These are phyloP conservation scores for Nasonia longicornis DNA, from an alignment of 1,140 invertebrate genomes.

Conservation along the genomic window DNA sequence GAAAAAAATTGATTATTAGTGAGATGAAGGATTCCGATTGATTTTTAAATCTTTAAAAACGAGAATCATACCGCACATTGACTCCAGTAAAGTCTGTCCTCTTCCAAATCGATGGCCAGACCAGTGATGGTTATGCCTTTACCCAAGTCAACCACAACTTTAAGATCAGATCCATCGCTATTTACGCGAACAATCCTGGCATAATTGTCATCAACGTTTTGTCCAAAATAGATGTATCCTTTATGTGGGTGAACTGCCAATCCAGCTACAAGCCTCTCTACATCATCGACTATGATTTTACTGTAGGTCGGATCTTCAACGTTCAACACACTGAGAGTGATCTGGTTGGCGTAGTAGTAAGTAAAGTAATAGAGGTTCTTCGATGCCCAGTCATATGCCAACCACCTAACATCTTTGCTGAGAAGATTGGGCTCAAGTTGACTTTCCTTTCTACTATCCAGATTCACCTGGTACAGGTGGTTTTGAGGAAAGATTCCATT, in stretches of 20 bases:
- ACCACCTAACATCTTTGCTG: background rate
- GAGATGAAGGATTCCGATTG: background rate
- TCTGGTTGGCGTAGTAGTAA: conserved; percentile 15
- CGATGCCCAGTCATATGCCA: conserved; percentile 25
- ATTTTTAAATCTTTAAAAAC: background rate
- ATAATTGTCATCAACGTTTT: background rate
- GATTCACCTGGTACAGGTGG: background rate
- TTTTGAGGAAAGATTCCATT: background rate
- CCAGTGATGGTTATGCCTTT: background rate
- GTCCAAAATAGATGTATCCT: conserved; percentile 21
- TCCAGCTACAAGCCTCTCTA: background rate
- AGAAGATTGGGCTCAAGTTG: background rate
- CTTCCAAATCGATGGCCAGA: conserved; percentile 8
- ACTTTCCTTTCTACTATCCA: background rate
- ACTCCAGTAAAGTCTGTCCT: conserved; percentile 34
- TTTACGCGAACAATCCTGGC: background rate
- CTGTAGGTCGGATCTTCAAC: conserved; percentile 12
- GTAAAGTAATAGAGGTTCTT: conserved; percentile 37
- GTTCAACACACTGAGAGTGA: conserved; percentile 20
- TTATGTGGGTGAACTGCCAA: conserved; percentile 24
- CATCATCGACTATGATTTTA: conserved; percentile 21
- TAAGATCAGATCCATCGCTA: background rate
- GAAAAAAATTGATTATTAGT: background rate
- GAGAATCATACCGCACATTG: conserved; percentile 2
- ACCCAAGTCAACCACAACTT: background rate